A percentile compares a stretch with the other conserved stretches of the same genome.
phyloP scores from a whole-genome alignment of 1,140 invertebrate species.

The Sycophaga agraensis region DNA sequence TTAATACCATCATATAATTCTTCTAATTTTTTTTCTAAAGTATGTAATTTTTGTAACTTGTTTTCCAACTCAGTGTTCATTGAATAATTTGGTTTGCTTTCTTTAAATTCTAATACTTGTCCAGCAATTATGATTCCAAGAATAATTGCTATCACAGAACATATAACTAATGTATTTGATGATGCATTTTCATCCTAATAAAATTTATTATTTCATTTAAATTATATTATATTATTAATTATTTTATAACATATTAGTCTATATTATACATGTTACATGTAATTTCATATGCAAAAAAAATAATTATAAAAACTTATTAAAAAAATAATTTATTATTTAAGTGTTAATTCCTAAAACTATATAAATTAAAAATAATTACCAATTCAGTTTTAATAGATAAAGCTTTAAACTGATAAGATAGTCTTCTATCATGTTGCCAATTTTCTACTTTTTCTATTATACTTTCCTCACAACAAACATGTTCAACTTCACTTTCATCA shows the following conservation, averaged over 20 bases:
- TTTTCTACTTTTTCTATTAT: slow-evolving; percentile 20
- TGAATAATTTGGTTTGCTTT: not conserved
- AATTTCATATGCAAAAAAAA: not conserved
- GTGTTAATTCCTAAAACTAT: not conserved
- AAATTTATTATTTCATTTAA: not conserved
- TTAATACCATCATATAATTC: slow-evolving; percentile 21
- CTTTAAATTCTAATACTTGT: slow-evolving; percentile 9
- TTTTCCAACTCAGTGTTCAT: slow-evolving; percentile 6
- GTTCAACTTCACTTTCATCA: slow-evolving; percentile 26
- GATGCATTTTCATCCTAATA: slow-evolving; percentile 15
- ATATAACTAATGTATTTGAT: slow-evolving; percentile 5
- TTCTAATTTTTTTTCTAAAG: slow-evolving; percentile 18
- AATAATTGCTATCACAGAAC: slow-evolving; percentile 10
- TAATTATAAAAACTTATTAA: not conserved
- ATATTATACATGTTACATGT: not conserved
- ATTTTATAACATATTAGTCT: not conserved
- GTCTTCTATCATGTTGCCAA: slow-evolving; percentile 14
- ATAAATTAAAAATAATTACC: slow-evolving; percentile 13
- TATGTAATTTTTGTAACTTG: slow-evolving; percentile 14
- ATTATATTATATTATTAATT: not conserved
- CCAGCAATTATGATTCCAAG: slow-evolving; percentile 5
- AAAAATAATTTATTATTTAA: too few species aligned
- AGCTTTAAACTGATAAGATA: not conserved
- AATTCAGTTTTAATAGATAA: not conserved
- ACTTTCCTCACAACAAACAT: not conserved